Evolutionary conservation across 2,888 invertebrate species (phyloP).

Genomic region (Cheilosia grossa): DNA sequence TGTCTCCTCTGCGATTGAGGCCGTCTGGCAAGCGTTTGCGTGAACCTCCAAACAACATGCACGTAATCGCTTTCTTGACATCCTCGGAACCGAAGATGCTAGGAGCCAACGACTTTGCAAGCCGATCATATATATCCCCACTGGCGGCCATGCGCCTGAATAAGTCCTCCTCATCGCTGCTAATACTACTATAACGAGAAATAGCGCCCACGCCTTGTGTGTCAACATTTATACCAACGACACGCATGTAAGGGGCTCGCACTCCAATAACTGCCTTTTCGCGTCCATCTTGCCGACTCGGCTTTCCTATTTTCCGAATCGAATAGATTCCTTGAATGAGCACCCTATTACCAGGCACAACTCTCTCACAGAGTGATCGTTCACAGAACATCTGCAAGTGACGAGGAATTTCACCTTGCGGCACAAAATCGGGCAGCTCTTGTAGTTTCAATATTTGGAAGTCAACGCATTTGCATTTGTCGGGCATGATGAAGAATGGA

Average conservation of each 20-base stretch:
- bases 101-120: conserved; percentile 96
- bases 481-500: conserved; percentile 98
- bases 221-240: conserved; percentile 95
- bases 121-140: conserved; percentile 93
- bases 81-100: conserved; percentile 97
- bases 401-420: conserved; percentile 98
- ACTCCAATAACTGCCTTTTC: conserved; percentile 95
- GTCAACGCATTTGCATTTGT: conserved; percentile 98
- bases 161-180: conserved; percentile 87
- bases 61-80: conserved; percentile 98
- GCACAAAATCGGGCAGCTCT: conserved; percentile 95
- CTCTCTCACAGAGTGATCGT: conserved; percentile 94
- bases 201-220: conserved; percentile 89
- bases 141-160: conserved; percentile 90
- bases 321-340: conserved; percentile 97
- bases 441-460: conserved; percentile 99
- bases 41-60: conserved; percentile 96
- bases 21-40: conserved; percentile 97
- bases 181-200: conserved; percentile 84
- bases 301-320: conserved; percentile 91
- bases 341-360: conserved; percentile 98
- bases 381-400: conserved; percentile 98
- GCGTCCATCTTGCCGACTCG: conserved; percentile 87
- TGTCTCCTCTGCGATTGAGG: conserved; percentile 96
- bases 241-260: conserved; percentile 96